Conservation (phyloP, 2,888 invertebrate species). For the Callimorpha dominula region DNA sequence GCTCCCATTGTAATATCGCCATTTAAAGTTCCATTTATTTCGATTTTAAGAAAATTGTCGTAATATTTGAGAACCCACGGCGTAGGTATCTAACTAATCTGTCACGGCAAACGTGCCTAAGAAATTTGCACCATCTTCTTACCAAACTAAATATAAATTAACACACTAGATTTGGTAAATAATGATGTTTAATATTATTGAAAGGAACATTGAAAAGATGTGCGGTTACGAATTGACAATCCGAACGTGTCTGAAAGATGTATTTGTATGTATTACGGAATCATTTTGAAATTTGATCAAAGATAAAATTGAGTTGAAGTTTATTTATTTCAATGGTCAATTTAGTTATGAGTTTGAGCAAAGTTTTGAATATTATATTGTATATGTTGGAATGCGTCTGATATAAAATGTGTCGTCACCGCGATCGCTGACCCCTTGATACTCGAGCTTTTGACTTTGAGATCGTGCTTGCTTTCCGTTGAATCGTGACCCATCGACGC, state of each 20-base stretch:
- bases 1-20: constrained; percentile 15
- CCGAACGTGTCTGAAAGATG: too few species aligned
- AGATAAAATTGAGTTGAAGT: neutral
- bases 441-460: constrained; percentile 49
- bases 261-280: neutral
- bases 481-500: constrained; percentile 35
- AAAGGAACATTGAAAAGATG: too few species aligned
- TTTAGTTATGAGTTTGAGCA: neutral
- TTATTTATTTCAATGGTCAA: neutral
- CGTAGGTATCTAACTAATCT: constrained; percentile 41
- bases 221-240: too few species aligned
- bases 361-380: constrained; percentile 17
- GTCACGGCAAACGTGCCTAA: constrained; percentile 50
- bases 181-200: neutral
- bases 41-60: constrained; percentile 26
- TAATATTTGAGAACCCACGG: constrained; percentile 32
- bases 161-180: constrained; percentile 21
- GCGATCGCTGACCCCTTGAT: constrained; percentile 57
- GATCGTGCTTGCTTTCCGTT: constrained; percentile 36
- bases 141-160: constrained; percentile 31
- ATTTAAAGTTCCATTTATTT: constrained; percentile 37
- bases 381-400: constrained; percentile 41
- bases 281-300: neutral
- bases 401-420: constrained; percentile 41
- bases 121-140: constrained; percentile 48